phyloP scores from a whole-genome alignment of 2,113 vertebrate genomes.

The Centropristis striata region DNA sequence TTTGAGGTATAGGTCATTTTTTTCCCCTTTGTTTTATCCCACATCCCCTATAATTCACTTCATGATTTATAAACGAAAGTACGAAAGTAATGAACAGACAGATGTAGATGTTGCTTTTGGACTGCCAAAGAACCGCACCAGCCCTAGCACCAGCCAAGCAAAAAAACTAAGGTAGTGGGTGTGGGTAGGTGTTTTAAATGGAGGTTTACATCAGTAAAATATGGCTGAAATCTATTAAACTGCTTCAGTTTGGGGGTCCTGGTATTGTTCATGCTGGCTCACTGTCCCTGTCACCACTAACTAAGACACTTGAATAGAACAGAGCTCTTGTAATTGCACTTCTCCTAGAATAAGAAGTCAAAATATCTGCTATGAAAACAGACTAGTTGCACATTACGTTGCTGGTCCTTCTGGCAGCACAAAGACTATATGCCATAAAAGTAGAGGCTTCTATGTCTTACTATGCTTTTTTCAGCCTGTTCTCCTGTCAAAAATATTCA shows the following conservation, averaged over 20 bases:
- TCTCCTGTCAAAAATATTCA: no score
- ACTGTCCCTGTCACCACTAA: background rate
- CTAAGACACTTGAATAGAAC: background rate
- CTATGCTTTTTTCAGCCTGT: background rate
- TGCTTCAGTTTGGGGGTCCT: background rate
- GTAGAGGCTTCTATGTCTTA: background rate
- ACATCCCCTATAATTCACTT: no score
- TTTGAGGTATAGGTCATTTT: no score
- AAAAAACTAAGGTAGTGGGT: no score
- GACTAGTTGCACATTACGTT: background rate
- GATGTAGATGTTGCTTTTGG: no score
- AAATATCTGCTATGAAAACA: background rate
- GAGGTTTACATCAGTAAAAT: background rate
- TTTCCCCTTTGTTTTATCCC: no score
- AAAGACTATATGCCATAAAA: background rate
- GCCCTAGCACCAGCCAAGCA: no score
- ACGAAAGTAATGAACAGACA: no score
- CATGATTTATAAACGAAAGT: no score
- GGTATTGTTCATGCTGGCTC: background rate
- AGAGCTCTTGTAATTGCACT: background rate
- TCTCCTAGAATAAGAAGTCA: background rate
- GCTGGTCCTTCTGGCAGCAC: background rate
- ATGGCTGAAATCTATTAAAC: background rate
- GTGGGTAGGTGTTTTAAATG: no score
- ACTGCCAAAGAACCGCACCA: no score